Conservation (phyloP, 2,113 vertebrate species). For the Sylvia atricapilla region DNA sequence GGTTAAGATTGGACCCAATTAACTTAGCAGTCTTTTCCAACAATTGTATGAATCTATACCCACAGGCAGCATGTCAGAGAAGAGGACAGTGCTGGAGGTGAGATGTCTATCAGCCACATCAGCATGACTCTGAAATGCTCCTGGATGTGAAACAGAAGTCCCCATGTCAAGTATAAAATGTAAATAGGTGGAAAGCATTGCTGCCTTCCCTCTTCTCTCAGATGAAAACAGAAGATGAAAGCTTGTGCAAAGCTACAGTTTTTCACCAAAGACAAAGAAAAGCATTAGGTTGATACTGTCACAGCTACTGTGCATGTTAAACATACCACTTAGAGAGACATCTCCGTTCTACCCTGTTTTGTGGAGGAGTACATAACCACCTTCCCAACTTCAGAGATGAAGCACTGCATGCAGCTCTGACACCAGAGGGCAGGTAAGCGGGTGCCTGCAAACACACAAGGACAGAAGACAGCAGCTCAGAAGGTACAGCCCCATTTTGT, state of each 20-base stretch:
- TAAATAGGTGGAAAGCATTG: not conserved
- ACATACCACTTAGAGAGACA: not conserved
- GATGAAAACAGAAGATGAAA: not conserved
- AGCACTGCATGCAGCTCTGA: not conserved
- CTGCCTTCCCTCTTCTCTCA: not conserved
- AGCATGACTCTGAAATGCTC: rapidly evolving
- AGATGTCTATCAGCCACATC: not conserved
- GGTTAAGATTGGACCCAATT: not conserved
- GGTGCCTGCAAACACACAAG: not conserved
- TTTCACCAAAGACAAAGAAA: not conserved
- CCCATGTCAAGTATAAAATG: not conserved
- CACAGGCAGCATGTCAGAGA: not conserved
- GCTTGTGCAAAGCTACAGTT: not conserved
- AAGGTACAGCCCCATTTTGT: too few species aligned
- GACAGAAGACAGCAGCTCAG: too few species aligned
- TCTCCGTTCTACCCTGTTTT: not conserved
- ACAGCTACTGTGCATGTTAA: not conserved
- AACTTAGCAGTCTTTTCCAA: rapidly evolving
- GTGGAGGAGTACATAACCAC: not conserved
- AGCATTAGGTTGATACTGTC: not conserved
- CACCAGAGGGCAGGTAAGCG: not conserved
- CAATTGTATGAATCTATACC: not conserved
- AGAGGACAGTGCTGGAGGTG: not conserved
- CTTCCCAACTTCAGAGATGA: too few species aligned
- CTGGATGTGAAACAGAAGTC: not conserved